Conservation (phyloP, 2,888 invertebrate species). For the Ophion costatus region DNA sequence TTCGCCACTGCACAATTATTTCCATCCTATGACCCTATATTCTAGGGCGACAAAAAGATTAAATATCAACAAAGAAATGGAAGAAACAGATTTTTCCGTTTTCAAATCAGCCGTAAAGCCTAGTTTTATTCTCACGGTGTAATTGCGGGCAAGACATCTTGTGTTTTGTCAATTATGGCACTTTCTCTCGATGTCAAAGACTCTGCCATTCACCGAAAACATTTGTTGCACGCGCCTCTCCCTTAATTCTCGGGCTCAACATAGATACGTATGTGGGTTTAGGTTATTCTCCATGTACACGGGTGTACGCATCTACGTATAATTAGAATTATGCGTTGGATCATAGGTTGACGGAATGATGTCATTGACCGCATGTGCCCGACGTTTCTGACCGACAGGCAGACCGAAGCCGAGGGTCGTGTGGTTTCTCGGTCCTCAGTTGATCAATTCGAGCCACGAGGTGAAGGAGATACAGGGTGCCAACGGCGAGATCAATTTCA, state of each 20-base stretch:
- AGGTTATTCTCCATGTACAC: conserved; percentile 13
- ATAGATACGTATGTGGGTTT: not conserved
- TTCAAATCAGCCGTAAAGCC: not conserved
- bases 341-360: conserved; percentile 45
- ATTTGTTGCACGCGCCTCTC: not conserved
- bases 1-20: not conserved
- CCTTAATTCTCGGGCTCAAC: conserved; percentile 2
- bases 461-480: conserved; percentile 84
- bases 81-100: not conserved
- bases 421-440: conserved; percentile 93
- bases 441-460: conserved; percentile 93
- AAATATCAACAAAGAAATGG: not conserved
- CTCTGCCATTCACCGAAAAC: conserved; percentile 17
- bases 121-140: not conserved
- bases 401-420: conserved; percentile 91
- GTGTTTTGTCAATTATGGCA: not conserved
- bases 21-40: not conserved
- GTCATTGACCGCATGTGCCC: conserved; percentile 50
- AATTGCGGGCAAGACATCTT: not conserved
- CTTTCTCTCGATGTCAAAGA: not conserved
- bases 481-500: conserved; percentile 85
- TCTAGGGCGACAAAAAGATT: not conserved
- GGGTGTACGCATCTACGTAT: not conserved
- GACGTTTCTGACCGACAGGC: conserved; percentile 84
- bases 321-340: conserved; percentile 15